Evolutionary conservation across 2,113 vertebrate genomes (phyloP), one percentile per base, ranked within the genome.

Genomic region (Hyla sarda): DNA sequence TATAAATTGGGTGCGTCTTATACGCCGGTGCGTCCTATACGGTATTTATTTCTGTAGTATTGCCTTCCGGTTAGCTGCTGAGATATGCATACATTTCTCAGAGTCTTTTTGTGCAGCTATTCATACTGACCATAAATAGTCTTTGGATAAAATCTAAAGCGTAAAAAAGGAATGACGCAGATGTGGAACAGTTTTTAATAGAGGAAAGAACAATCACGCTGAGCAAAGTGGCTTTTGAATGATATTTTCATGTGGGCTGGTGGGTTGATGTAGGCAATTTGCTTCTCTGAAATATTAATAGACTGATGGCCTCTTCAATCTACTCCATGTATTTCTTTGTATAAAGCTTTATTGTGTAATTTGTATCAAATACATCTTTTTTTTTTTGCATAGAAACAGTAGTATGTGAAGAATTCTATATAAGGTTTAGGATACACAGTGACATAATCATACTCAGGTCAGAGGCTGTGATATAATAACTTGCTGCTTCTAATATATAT

Each of bases 91-190:
- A n/a, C n/a, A n/a, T n/a, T n/a, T n/a, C n/a, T n/a, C n/a, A n/a
- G n/a, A n/a, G n/a, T n/a, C n/a, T n/a, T n/a, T n/a, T 79, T 79
- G 75, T 85, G 47, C 11, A 34, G 32, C 13, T 54, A 79, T 71
- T 50, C 23, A 50, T 71, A 54, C 47, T 71, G 65, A 78, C 28
- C 47, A 8, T 25, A 79, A 85, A 19, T n/a, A 73, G 48, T 52
- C 72, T 84, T 30, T 74, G 8, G 50, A 84, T 56, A 83, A 84
- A 58, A 79, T 79, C 32, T 41, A 34, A 84, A 75, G 82, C 71
- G 62, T 34, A 60, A 75, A 34, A 60, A 52, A 73, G 74, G 69
- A 28, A 84, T 60, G 67, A 54, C 67, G 52, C 82, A 75, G 34
- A 67, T 25, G 10, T n/a, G 21, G 14, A 56, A 17, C 21, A 23